Evolutionary conservation across 2,888 invertebrate species (phyloP), one percentile per base, ranked within the genome.

Genomic region (Heliconius ismenius): DNA sequence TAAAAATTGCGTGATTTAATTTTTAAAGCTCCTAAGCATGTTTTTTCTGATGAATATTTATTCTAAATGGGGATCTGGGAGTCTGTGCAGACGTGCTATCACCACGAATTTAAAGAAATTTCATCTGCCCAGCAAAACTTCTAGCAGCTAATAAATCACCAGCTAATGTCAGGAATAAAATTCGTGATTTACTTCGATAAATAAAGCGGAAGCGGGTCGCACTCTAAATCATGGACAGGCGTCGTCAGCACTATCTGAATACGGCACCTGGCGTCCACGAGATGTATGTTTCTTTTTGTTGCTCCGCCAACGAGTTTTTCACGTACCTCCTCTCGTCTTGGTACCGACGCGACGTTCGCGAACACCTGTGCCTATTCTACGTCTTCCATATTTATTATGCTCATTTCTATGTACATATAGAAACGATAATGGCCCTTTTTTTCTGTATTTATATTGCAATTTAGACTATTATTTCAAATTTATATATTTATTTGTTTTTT

Each of bases 261-360:
- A 89, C 90, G 88, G 86, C 92, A 92, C 92, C 92, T 92, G 91
- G 86, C 88, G 85, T 82, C 85, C 81, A 82, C 83, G 83, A 79
- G 76, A 78, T 78, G 76, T 79, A 80, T 78, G 75, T 79, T 68
- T 87, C 88, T 89, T 90, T 90, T 91, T 90, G 90, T 91, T 92
- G 91, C 91, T 90, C 89, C 89, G 89, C 90, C 90, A 91, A 92
- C 90, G 91, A 92, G 92, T 92, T 92, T 92, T 92, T 92, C 90
- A 88, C 89, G 87, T 89, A 86, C 86, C 84, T 84, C 88, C 86
- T 86, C 87, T 86, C 88, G 86, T 85, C 86, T 86, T 86, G 85
- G 87, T 39, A 84, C 87, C 85, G 86, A 86, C 81, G 81, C 85
- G 86, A 86, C 81, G 81, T 87, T 89, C 88, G 89, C 88, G 86